phyloP scores from a whole-genome alignment of 2,113 vertebrate genomes.

The Erpornis zantholeuca region DNA sequence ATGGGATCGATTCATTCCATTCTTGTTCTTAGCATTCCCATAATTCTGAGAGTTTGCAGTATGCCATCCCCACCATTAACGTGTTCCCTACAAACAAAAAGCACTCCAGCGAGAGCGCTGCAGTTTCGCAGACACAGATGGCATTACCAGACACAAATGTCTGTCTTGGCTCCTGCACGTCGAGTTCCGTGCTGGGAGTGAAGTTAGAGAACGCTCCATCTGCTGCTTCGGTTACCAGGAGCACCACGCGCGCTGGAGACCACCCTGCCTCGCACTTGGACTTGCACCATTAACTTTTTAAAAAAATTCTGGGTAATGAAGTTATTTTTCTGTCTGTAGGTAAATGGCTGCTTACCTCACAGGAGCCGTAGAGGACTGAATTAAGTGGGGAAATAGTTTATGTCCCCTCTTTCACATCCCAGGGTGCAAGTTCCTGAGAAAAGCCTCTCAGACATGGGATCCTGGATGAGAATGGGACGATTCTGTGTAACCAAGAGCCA shows the following conservation, averaged over 20 bases:
- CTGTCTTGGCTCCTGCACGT: slow-evolving; percentile 61
- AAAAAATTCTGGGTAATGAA: background rate
- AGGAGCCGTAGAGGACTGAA: background rate
- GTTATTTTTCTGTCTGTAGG: background rate
- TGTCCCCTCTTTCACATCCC: background rate
- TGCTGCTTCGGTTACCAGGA: slow-evolving; percentile 44
- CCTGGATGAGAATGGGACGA: background rate
- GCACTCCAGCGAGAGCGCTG: slow-evolving; percentile 38
- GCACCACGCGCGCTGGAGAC: background rate
- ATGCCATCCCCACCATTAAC: slow-evolving; percentile 17
- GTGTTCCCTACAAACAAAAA: slow-evolving; percentile 56
- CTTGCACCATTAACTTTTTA: background rate
- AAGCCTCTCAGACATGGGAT: background rate
- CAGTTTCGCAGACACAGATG: slow-evolving; percentile 63
- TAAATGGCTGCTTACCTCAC: background rate
- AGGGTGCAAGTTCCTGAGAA: background rate
- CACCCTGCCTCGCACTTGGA: background rate
- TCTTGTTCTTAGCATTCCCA: background rate
- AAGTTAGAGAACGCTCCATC: slow-evolving; percentile 63
- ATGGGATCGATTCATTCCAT: background rate
- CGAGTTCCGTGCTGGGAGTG: slow-evolving; percentile 62
- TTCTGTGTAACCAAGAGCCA: background rate
- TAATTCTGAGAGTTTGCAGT: slow-evolving; percentile 10
- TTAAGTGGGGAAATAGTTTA: background rate
- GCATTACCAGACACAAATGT: slow-evolving; percentile 65